Conservation (phyloP, 2,113 vertebrate genomes). For the Aptenodytes patagonicus region DNA sequence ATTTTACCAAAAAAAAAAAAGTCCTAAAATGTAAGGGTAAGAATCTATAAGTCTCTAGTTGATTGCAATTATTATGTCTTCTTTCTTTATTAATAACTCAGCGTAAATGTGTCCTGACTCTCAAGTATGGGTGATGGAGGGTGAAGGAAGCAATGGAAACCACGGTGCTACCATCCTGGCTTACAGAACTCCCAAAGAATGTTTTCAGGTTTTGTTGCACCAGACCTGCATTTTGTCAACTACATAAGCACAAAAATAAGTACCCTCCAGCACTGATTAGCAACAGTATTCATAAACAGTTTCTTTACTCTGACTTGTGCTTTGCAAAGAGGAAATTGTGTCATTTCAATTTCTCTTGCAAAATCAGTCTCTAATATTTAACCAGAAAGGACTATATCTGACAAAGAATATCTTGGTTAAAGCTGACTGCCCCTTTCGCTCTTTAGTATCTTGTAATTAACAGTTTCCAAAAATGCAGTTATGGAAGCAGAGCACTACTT, state of each 20-base stretch:
- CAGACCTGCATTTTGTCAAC: background rate
- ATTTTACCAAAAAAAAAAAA: background rate
- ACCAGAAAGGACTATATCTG: background rate
- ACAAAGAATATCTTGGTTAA: background rate
- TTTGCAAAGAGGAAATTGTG: background rate
- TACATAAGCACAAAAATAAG: background rate
- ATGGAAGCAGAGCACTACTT: background rate
- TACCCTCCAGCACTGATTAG: background rate
- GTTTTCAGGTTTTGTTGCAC: background rate
- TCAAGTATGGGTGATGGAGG: background rate
- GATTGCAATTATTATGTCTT: background rate
- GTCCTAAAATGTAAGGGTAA: background rate
- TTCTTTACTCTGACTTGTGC: background rate
- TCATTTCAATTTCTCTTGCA: background rate
- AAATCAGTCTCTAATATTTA: background rate
- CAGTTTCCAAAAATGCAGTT: background rate
- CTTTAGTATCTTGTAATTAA: background rate
- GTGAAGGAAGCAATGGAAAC: background rate
- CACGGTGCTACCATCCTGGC: background rate
- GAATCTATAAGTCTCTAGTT: background rate
- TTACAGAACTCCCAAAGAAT: background rate
- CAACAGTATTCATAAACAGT: background rate
- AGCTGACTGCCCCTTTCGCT: background rate
- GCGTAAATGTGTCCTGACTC: accelerated
- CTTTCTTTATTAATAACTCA: background rate